Evolutionary conservation across 2,797 vertebrate genomes (phyloP).

Genomic region (Rhinichthys osculus): DNA sequence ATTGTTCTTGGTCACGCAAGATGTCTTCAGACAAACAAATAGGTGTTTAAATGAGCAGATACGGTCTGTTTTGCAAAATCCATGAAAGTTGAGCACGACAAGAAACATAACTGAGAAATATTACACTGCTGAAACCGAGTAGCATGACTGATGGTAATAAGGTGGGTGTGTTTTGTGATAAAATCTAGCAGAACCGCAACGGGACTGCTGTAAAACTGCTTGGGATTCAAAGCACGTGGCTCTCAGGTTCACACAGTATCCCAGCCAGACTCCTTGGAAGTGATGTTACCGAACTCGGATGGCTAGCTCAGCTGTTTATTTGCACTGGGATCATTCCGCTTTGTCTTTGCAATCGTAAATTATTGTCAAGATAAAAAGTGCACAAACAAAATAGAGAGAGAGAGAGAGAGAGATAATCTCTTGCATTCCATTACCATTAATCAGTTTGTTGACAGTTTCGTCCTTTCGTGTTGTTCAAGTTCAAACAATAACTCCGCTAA

Average conservation of each 20-base stretch:
- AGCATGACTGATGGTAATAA: slow-evolving; percentile 53
- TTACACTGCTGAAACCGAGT: slow-evolving; percentile 21
- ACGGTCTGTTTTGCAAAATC: slow-evolving; percentile 29
- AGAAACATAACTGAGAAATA: slow-evolving; percentile 41
- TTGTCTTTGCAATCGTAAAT: slow-evolving; percentile 53
- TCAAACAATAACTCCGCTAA: slow-evolving; percentile 62
- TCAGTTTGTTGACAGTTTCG: slow-evolving; percentile 67
- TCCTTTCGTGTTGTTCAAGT: slow-evolving; percentile 69
- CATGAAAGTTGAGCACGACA: slow-evolving; percentile 21
- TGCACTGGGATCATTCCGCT: slow-evolving; percentile 37
- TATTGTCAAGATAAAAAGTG: slow-evolving; percentile 66
- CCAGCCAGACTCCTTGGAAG: slow-evolving; percentile 36
- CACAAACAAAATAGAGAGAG: slow-evolving; percentile 65
- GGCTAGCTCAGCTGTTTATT: slow-evolving; percentile 54
- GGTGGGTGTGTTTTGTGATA: slow-evolving; percentile 50
- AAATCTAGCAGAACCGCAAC: slow-evolving; percentile 34
- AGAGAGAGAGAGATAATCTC: slow-evolving; percentile 70
- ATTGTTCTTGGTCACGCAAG: slow-evolving; percentile 4
- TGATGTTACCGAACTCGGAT: slow-evolving; percentile 23
- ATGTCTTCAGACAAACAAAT: slow-evolving; percentile 41
- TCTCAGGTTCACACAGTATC: slow-evolving; percentile 34
- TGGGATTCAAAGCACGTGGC: slow-evolving; percentile 23
- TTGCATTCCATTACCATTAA: slow-evolving; percentile 72
- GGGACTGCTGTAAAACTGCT: slow-evolving; percentile 44
- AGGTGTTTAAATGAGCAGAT: slow-evolving; percentile 17